Base-by-base conservation (phyloP, 2,797 vertebrate species). In the Rhyacichthys aspro region DNA sequence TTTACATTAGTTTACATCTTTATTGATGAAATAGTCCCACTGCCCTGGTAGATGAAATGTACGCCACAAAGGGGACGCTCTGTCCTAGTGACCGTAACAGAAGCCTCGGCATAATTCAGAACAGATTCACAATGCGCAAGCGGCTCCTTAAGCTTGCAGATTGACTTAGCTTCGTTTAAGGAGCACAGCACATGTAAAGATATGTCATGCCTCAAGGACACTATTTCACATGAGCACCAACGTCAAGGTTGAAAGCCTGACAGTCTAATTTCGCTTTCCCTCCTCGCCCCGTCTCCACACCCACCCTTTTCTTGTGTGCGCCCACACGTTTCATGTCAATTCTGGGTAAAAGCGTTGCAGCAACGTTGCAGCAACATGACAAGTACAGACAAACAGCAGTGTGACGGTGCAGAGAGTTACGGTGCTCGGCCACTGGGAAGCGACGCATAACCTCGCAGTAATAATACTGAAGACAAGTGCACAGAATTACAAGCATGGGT, bases 231-330 rank as follows among this genome's bases (percentile, higher is more conserved):
- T 36, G 55, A 70, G 67, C 59, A 73, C 59, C 76, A 45, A 81
- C 83, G 86, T 82, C 88, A 92, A 88, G 89, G 90, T 88, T 92
- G 86, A 88, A 81, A 85, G 74, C 75, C 72, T 59, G 70, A 81
- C 70, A 59, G 69, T 75, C 69, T 76, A 48, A 73, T 73, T 63
- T 68, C 79, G 63, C 53, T 47, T 64, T 58, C 63, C 52, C 70
- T 60, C 42, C 50, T 70, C 44, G 37, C 70, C 74, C 55, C 55
- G 52, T 59, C 46, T 66, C 65, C 72, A 63, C 80, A 73, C 75
- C 79, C 80, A 60, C 85, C 76, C 70, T 66, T 41, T 55, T 85
- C 60, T 54, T 38, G 72, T 67, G 49, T 74, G 70, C 70, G 71
- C 83, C 79, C 77, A 83, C 86, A 75, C 80, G 74, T 67, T 82